Evolutionary conservation across 1,140 invertebrate genomes (phyloP), one percentile per base, ranked within the genome.

Genomic region (Sesamia nonagrioides): DNA sequence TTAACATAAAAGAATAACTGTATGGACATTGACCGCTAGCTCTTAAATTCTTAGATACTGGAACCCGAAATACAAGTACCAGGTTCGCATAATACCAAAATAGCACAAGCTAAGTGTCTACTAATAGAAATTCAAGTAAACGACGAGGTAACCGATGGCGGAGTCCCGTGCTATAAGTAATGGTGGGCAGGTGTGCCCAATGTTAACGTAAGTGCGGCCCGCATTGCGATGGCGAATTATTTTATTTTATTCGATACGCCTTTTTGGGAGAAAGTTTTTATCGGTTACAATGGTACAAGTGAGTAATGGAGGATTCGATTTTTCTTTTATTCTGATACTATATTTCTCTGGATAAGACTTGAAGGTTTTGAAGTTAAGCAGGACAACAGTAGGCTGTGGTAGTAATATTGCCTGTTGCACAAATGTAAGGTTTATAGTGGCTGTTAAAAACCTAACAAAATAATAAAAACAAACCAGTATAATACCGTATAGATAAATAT

Each of bases 61-160:
- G 17, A 56, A 0, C 27, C 13, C 11, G 3, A 21, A 45, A 42
- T 15, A 8, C n/a, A 61, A 37, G 58, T 40, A 66, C 61, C 37
- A 66, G 37, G 61, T 4, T 11, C n/a, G 3, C 61, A 66, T 66
- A 66, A 66, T 17, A 48, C 42, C 18, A 11, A 48, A 69, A n/a
- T 48, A 69, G 37, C 66, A 69, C 45, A 69, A 69, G 61, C 42
- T 50, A 69, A 69, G 66, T 50, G 40, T 69, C 27, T 48, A 50
- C 40, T 50, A 69, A 69, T 69, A 69, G 66, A 69, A 69, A 69
- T 69, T 69, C 66, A 69, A 69, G 66, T 69, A 50, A 69, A 69
- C 66, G 66, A 69, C 66, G 66, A 69, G 42, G 27, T 69, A 69
- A 69, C 61, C 61, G 37, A 50, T 69, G 66, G 66, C 66, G 66